phyloP scores from a whole-genome alignment of 2,113 vertebrate genomes.

The Emydura subglobosa region DNA sequence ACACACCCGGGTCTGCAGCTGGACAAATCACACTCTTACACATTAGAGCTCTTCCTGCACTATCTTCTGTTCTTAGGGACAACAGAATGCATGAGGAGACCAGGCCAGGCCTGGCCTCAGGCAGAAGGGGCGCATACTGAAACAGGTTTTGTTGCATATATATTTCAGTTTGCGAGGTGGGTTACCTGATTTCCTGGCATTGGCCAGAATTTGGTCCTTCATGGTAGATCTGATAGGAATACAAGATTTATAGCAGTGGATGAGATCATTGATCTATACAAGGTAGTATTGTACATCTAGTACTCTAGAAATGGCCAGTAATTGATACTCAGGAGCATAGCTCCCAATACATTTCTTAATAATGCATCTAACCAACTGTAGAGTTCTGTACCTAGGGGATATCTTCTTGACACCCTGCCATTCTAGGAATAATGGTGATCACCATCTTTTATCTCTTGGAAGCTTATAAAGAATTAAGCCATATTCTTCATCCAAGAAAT shows the following conservation, averaged over 20 bases:
- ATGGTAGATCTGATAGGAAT: not conserved
- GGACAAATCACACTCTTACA: not conserved
- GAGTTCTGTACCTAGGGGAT: not conserved
- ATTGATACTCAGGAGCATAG: not conserved
- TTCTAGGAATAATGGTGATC: not conserved
- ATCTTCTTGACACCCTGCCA: not conserved
- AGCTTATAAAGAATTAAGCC: not conserved
- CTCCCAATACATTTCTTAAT: not conserved
- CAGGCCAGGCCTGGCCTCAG: not conserved
- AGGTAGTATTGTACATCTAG: not conserved
- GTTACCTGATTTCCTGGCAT: not conserved
- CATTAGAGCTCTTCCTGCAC: not conserved
- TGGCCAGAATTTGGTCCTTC: not conserved
- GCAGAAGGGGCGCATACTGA: not conserved
- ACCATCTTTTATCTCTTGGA: not conserved
- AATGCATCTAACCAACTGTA: accelerated
- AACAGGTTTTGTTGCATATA: no score
- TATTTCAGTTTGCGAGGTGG: not conserved
- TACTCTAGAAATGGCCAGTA: accelerated
- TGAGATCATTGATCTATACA: not conserved
- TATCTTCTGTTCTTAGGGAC: not conserved
- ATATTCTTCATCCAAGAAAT: not conserved
- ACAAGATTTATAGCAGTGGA: accelerated
- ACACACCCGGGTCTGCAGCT: not conserved
- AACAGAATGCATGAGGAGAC: not conserved